Evolutionary conservation across 2,888 invertebrate species (phyloP).

Genomic region (Coronaproctus castanopsis): DNA sequence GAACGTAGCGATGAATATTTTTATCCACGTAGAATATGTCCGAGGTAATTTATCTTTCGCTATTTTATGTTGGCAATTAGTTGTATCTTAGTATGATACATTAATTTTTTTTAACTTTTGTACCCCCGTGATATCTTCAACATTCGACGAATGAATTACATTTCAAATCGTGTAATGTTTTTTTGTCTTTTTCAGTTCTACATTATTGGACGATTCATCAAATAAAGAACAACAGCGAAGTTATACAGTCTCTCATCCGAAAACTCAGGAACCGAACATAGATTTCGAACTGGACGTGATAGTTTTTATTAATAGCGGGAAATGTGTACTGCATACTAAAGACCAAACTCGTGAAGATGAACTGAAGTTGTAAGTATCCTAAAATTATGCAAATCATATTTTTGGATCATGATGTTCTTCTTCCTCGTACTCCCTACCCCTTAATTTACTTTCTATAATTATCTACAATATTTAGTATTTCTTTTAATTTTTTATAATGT

Average conservation of each 20-base stretch:
- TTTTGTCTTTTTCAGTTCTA: conserved; percentile 3
- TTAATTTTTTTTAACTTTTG: too few relatives aligned
- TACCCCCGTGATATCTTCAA: too few relatives aligned
- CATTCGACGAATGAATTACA: too few relatives aligned
- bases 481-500: too few relatives aligned
- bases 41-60: too few relatives aligned
- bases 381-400: conserved; percentile 21
- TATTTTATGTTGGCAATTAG: too few relatives aligned
- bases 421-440: conserved; percentile 8
- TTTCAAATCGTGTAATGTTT: too few relatives aligned
- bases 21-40: too few relatives aligned
- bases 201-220: conserved; percentile 7
- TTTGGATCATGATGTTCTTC: too few relatives aligned
- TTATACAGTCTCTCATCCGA: conserved; percentile 8
- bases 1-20: too few relatives aligned
- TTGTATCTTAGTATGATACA: too few relatives aligned
- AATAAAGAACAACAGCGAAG: conserved; percentile 8
- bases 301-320: conserved; percentile 87
- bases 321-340: conserved; percentile 88
- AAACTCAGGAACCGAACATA: conserved; percentile 68
- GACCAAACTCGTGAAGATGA: conserved; percentile 49
- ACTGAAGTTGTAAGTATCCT: conserved; percentile 36
- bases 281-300: conserved; percentile 92
- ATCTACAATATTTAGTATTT: conserved; percentile 24
- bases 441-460: conserved; percentile 26